Percentiles rank a stretch among this genome's conserved stretches.
Conservation (phyloP, 2,797 vertebrate genomes). For the Falco rusticolus region DNA sequence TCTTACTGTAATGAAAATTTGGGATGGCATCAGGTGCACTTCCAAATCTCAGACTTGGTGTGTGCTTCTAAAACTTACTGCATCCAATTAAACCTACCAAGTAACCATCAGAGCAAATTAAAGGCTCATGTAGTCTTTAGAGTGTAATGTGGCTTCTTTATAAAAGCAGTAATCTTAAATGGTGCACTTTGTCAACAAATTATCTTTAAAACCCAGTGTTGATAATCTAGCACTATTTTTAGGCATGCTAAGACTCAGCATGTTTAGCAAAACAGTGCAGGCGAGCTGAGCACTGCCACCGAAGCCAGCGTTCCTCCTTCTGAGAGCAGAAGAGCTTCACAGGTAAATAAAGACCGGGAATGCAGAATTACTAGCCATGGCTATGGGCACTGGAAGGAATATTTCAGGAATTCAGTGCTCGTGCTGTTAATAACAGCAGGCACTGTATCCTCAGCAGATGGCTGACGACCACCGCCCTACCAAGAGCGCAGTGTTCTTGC, state of each 20-base stretch:
- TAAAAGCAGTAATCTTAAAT: background rate
- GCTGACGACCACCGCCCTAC: background rate
- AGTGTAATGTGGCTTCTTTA: background rate
- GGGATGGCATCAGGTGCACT: accelerated
- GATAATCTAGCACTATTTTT: background rate
- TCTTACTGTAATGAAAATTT: background rate
- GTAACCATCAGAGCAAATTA: background rate
- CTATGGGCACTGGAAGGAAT: background rate
- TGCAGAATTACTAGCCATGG: background rate
- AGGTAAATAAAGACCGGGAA: background rate
- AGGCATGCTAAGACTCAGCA: background rate
- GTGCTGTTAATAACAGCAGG: background rate
- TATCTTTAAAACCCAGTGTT: background rate
- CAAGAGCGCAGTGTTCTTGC: background rate
- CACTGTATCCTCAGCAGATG: background rate
- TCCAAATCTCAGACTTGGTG: background rate
- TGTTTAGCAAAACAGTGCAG: background rate
- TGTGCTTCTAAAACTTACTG: background rate
- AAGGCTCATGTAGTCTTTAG: accelerated
- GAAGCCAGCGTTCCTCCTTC: background rate
- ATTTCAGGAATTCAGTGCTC: background rate
- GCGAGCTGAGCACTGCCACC: background rate
- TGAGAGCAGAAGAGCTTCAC: background rate
- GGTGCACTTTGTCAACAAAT: background rate
- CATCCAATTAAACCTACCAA: background rate